Percentiles rank a stretch among this genome's conserved stretches.
These are phyloP conservation scores for Megalonaias nervosa DNA, from an alignment of 1,140 invertebrate species.

Conservation along the genomic window DNA sequence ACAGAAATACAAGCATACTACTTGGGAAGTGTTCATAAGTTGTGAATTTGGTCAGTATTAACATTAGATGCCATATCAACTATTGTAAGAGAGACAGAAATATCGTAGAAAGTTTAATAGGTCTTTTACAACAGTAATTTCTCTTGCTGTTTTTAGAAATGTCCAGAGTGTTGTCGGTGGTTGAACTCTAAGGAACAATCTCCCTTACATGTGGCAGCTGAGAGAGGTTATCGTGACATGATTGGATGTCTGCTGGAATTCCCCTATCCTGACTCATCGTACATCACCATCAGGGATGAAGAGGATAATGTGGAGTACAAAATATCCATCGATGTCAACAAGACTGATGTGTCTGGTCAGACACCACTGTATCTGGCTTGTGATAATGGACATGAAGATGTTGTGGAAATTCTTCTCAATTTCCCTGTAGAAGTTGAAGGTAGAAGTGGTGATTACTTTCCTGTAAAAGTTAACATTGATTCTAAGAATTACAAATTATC, in stretches of 20 bases:
- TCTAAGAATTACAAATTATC: constrained; percentile 11
- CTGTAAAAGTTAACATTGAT: constrained; percentile 40
- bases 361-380: constrained; percentile 63
- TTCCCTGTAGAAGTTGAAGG: constrained; percentile 78
- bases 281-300: constrained; percentile 42
- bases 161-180: constrained; percentile 22
- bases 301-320: constrained; percentile 34
- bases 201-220: constrained; percentile 92
- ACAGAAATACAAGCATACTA: too few relatives aligned
- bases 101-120: too few relatives aligned
- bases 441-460: constrained; percentile 5
- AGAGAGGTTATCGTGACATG: constrained; percentile 77
- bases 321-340: constrained; percentile 51
- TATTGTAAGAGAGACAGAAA: too few relatives aligned
- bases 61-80: too few relatives aligned
- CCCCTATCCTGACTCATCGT: constrained; percentile 79
- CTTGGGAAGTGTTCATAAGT: too few relatives aligned
- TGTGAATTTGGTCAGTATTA: too few relatives aligned
- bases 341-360: constrained; percentile 53
- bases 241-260: constrained; percentile 86
- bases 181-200: constrained; percentile 79
- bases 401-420: constrained; percentile 72
- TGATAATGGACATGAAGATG: constrained; percentile 47
- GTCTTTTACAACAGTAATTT: too few relatives aligned
- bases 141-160: constrained; percentile 32